A percentile compares a stretch with the other conserved stretches of the same genome.
Conservation (phyloP, 2,797 vertebrate genomes). For the Chiroxiphia lanceolata region DNA sequence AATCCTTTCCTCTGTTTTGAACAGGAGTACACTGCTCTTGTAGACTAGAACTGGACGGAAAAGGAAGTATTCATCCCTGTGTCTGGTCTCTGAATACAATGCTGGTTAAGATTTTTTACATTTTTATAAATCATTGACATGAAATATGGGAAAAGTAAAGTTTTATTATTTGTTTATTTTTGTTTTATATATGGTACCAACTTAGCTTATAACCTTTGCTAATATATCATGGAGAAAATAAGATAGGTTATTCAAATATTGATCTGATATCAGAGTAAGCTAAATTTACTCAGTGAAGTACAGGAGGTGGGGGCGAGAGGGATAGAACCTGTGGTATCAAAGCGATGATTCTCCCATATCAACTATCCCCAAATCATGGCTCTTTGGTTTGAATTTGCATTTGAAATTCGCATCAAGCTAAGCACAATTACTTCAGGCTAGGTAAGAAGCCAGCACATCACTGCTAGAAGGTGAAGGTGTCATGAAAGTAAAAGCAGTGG, state of each 20-base stretch:
- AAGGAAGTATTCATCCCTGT: not conserved
- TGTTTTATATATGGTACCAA: not conserved
- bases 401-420: not conserved
- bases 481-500: not conserved
- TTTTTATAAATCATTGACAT: not conserved
- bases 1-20: not conserved
- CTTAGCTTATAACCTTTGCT: not conserved
- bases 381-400: not conserved
- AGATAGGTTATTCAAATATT: not conserved
- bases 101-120: not conserved
- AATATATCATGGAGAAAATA: not conserved
- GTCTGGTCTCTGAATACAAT: not conserved
- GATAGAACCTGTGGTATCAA: not conserved
- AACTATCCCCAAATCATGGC: not conserved
- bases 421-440: not conserved
- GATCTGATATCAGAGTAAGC: not conserved
- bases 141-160: not conserved
- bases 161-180: not conserved
- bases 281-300: not conserved
- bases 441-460: not conserved
- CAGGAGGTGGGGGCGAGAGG: accelerated
- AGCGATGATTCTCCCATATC: not conserved
- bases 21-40: not conserved
- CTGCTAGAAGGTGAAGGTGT: not conserved
- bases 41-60: not conserved